Evolutionary conservation across 2,113 vertebrate genomes (phyloP).

Genomic region (Cheilinus undulatus): DNA sequence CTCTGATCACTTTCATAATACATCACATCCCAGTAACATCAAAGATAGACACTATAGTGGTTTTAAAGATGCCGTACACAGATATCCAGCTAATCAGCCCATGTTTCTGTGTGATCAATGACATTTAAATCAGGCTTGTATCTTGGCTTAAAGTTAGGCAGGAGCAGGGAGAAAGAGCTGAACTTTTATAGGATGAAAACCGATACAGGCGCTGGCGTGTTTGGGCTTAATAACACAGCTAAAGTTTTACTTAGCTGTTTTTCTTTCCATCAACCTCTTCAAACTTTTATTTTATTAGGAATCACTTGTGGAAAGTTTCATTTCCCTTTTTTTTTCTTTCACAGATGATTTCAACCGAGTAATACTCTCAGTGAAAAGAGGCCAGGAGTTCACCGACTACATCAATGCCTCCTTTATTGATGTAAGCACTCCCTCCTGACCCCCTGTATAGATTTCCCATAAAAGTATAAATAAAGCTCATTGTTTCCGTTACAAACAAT

Average conservation of each 20-base stretch:
- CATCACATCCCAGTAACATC: slow-evolving; percentile 74
- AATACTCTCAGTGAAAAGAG: slow-evolving; percentile 97
- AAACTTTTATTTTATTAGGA: slow-evolving; percentile 65
- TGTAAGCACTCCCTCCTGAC: slow-evolving; percentile 83
- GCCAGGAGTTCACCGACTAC: slow-evolving; percentile 97
- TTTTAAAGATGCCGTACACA: slow-evolving; percentile 55
- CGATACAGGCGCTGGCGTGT: slow-evolving; percentile 21
- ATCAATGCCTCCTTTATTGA: slow-evolving; percentile 99
- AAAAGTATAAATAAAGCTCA: slow-evolving; percentile 79
- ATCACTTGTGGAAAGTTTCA: slow-evolving; percentile 67
- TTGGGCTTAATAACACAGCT: slow-evolving; percentile 53
- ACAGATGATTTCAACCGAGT: slow-evolving; percentile 98
- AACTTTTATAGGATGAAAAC: slow-evolving; percentile 52
- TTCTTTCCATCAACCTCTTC: slow-evolving; percentile 31
- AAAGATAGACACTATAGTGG: slow-evolving; percentile 56
- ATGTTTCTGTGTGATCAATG: slow-evolving; percentile 58
- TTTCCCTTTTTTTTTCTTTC: slow-evolving; percentile 45
- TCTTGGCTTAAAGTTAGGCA: slow-evolving; percentile 31
- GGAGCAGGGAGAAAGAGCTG: slow-evolving; percentile 11
- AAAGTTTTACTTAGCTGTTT: slow-evolving; percentile 38
- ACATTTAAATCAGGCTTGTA: slow-evolving; percentile 47
- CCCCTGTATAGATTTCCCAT: slow-evolving; percentile 75
- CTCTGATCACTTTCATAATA: slow-evolving; percentile 61
- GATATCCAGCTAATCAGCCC: slow-evolving; percentile 56
- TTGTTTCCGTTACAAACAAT: slow-evolving; percentile 75